Evolutionary conservation across 2,113 vertebrate genomes (phyloP).

Genomic region (Zapus hudsonius): DNA sequence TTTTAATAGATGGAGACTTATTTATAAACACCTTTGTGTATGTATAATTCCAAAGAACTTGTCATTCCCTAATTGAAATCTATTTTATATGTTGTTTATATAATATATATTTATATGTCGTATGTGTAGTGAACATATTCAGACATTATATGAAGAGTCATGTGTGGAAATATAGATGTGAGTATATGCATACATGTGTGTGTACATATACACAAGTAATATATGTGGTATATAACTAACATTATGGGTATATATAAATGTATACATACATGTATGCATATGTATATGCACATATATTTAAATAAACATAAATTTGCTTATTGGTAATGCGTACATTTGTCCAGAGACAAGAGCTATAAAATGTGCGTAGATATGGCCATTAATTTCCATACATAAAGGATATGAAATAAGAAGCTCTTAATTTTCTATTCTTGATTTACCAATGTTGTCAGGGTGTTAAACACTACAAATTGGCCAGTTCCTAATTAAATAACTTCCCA

Average conservation of each 20-base stretch:
- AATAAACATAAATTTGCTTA: background rate
- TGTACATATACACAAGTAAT: background rate
- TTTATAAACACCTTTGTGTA: background rate
- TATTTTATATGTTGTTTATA: no score
- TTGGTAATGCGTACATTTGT: background rate
- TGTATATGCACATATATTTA: background rate
- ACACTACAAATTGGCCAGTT: background rate
- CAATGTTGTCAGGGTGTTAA: background rate
- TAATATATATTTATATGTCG: no score
- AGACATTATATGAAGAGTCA: no score
- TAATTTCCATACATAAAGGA: background rate
- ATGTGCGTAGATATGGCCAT: background rate
- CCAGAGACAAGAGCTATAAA: constrained; percentile 4
- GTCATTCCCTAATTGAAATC: no score
- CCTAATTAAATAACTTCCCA: background rate
- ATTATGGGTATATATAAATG: background rate
- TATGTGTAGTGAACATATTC: no score
- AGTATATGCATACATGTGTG: background rate
- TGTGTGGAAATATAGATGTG: no score
- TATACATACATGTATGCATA: background rate
- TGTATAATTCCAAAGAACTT: no score
- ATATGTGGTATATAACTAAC: background rate
- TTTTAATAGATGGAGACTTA: background rate
- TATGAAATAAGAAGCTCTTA: background rate
- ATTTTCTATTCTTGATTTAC: background rate